These are phyloP conservation scores for Chloroceryle amazona DNA, from an alignment of 2,797 vertebrate genomes.

Conservation along the genomic window DNA sequence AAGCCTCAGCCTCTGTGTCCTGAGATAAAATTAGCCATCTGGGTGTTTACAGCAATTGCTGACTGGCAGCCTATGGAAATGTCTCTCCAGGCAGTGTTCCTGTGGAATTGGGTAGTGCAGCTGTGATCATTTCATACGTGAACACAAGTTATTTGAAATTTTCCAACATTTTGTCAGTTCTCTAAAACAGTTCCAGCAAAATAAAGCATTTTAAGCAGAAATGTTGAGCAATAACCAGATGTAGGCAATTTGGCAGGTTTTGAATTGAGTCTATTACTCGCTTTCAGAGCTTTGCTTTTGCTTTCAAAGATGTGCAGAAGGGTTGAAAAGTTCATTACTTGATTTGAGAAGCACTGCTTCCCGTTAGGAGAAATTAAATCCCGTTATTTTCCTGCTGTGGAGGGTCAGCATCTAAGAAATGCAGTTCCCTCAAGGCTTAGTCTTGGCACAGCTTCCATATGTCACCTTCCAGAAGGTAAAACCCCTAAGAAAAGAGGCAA, in stretches of 20 bases:
- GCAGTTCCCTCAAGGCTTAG: neutral
- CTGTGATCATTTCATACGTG: conserved; percentile 72
- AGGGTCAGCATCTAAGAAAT: neutral
- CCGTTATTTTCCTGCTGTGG: neutral
- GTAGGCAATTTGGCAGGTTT: conserved; percentile 65
- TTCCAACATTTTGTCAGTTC: conserved; percentile 67
- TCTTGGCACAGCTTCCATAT: neutral
- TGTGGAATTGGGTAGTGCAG: conserved; percentile 68
- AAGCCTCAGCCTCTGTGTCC: conserved; percentile 65
- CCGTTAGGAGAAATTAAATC: conserved; percentile 9
- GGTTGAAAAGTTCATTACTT: conserved; percentile 38
- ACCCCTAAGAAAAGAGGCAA: neutral
- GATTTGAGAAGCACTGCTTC: neutral
- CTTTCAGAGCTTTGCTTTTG: conserved; percentile 56
- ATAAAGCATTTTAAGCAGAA: conserved; percentile 74
- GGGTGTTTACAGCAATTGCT: conserved; percentile 68
- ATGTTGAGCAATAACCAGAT: conserved; percentile 73
- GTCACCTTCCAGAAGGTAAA: neutral
- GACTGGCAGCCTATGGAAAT: conserved; percentile 60
- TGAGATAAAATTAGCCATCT: conserved; percentile 75
- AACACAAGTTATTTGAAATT: conserved; percentile 64
- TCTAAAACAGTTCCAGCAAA: conserved; percentile 63
- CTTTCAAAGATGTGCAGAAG: conserved; percentile 4
- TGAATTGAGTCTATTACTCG: conserved; percentile 33
- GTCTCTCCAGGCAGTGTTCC: conserved; percentile 75